Conservation (phyloP, 2,888 invertebrate genomes). For the Thera obeliscata region DNA sequence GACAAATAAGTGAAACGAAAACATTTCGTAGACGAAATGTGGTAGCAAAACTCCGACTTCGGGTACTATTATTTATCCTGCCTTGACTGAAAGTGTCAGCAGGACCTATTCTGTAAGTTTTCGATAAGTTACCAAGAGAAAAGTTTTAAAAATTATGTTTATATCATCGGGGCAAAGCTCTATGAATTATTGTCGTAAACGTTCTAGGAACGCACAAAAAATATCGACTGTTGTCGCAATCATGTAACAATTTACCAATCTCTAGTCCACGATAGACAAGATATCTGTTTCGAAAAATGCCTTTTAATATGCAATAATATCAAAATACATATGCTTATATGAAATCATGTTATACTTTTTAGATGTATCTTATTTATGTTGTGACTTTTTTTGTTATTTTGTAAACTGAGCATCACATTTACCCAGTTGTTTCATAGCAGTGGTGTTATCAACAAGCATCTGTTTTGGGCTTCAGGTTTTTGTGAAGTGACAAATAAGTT, state of each 20-base stretch:
- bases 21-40: too few species aligned
- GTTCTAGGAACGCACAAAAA: conserved; percentile 69
- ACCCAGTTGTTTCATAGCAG: conserved; percentile 1
- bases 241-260: conserved; percentile 70
- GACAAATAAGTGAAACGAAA: too few species aligned
- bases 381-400: conserved; percentile 45
- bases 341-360: conserved; percentile 45
- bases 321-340: conserved; percentile 47
- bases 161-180: conserved; percentile 56
- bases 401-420: conserved; percentile 29
- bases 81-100: conserved; percentile 5
- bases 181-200: conserved; percentile 51
- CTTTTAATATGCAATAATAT: conserved; percentile 50
- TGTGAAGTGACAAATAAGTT: too few species aligned
- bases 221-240: conserved; percentile 57
- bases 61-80: conserved; percentile 14
- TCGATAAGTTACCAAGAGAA: conserved; percentile 36
- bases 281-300: conserved; percentile 45
- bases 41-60: too few species aligned
- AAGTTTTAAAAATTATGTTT: conserved; percentile 47
- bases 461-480: neutral
- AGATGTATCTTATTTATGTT: conserved; percentile 38
- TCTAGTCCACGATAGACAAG: conserved; percentile 78
- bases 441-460: neutral
- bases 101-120: conserved; percentile 22